Evolutionary conservation across 2,888 invertebrate genomes (phyloP), one percentile per base, ranked within the genome.

Genomic region (Drosophila gaucha): DNA sequence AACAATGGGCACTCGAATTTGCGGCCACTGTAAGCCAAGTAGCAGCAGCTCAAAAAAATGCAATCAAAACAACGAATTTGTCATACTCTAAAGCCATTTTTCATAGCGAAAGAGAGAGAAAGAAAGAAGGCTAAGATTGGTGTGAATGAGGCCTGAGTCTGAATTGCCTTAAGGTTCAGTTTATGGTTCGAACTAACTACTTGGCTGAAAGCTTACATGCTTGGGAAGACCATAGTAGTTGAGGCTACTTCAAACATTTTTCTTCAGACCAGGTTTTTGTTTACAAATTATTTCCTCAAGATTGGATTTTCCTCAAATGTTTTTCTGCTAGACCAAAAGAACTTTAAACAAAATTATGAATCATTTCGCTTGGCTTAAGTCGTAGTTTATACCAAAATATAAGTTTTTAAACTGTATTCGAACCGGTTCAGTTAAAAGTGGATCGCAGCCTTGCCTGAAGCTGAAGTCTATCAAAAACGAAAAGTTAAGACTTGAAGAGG

Each of bases 21-120:
- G 43, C 60, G 28, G 62, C 84, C 67, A 67, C 82, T 70, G 75
- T 66, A 43, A 44, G 44, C 57, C 52, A 66, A 54, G 57, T 51
- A 39, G 55, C 64, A 55, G 14, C 56, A 24, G 41, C 44, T 2
- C 12, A 12, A 10, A 10, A 10, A 10, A 5, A 18, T 3, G 22
- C 22, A 22, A 46, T 22, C 18, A 39, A 47, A 20, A 9, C 14
- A 60, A 24, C 55, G 56, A 67, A 68, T 51, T 44, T 44, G 38
- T 44, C 36, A 66, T 57, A 67, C 67, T 31, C 57, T 67, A 4
- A 18, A 43, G 24, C 2, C 4, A 6, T 10, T 31, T 14, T 16
- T n/a, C 5, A 20, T 1, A 36, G 10, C 2, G 6, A 39, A 2
- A 6, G 20, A 22, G n/a, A 39, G n/a, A 22, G 22, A 2, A 1